Conservation (phyloP, 2,797 vertebrate genomes). For the Cossypha niveicapilla region DNA sequence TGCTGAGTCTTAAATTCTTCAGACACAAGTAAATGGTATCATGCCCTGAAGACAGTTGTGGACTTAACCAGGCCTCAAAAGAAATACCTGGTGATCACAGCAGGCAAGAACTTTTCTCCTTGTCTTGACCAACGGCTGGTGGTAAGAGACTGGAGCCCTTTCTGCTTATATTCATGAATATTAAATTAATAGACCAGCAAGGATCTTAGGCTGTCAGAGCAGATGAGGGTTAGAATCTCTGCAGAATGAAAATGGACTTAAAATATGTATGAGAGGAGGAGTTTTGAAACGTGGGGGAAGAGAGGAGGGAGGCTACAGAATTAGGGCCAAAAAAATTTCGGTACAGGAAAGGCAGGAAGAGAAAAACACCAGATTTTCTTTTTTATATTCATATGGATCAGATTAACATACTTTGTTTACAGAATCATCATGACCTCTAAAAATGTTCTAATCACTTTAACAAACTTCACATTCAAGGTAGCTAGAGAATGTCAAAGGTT, state of each 20-base stretch:
- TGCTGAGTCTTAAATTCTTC: background rate
- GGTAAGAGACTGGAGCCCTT: background rate
- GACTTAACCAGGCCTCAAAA: background rate
- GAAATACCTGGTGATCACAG: conserved; percentile 20
- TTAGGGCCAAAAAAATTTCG: background rate
- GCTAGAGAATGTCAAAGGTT: background rate
- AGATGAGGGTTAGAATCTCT: background rate
- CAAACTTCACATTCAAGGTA: background rate
- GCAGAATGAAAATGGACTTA: conserved; percentile 1
- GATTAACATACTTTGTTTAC: background rate
- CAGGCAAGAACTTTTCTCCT: conserved; percentile 7
- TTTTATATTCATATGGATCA: background rate
- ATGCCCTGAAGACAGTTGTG: background rate
- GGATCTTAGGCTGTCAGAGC: background rate
- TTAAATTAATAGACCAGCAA: conserved; percentile 20
- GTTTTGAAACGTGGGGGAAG: background rate
- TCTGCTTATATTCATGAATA: conserved; percentile 23
- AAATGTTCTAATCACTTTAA: background rate
- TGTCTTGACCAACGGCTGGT: background rate
- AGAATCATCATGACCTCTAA: background rate
- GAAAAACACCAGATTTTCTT: background rate
- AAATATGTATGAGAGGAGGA: background rate
- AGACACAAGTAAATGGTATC: background rate
- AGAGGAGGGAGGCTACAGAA: background rate
- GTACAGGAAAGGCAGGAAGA: background rate